Conservation (phyloP, 2,888 invertebrate genomes). For the Tricholauxania praeusta region DNA sequence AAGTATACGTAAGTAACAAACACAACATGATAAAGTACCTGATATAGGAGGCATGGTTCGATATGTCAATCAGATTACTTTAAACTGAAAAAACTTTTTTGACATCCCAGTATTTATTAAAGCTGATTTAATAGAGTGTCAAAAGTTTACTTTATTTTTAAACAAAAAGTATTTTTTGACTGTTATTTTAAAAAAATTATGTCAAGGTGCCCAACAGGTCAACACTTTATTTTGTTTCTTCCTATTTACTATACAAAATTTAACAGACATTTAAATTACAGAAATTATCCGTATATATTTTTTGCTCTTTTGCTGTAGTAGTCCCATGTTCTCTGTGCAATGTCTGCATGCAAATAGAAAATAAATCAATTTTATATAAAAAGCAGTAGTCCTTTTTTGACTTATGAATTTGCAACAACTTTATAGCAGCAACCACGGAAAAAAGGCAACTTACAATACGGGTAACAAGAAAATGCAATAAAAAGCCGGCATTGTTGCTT, state of each 20-base stretch:
- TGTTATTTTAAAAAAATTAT: neutral
- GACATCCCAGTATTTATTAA: no score
- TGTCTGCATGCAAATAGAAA: constrained; percentile 34
- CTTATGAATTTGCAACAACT: constrained; percentile 9
- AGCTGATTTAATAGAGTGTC: no score
- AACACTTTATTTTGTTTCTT: neutral
- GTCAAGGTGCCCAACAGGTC: constrained; percentile 14
- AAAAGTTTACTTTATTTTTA: no score
- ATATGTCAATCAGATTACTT: no score
- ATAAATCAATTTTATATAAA: constrained; percentile 31
- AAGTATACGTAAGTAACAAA: no score
- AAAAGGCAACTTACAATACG: neutral
- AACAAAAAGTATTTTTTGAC: no score
- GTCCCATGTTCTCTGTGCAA: neutral
- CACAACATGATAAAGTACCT: no score
- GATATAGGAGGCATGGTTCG: no score
- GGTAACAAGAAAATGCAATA: constrained; percentile 12
- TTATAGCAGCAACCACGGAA: constrained; percentile 8
- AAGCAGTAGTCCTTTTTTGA: neutral
- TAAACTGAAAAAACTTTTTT: no score
- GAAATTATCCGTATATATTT: neutral
- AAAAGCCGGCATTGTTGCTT: constrained; percentile 10
- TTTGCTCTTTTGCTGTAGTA: neutral
- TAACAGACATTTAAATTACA: constrained; percentile 20
- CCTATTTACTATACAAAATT: neutral